Percentiles rank a stretch among this genome's conserved stretches.
Conservation (phyloP, 2,113 vertebrate genomes). For the Leucosticte australis region DNA sequence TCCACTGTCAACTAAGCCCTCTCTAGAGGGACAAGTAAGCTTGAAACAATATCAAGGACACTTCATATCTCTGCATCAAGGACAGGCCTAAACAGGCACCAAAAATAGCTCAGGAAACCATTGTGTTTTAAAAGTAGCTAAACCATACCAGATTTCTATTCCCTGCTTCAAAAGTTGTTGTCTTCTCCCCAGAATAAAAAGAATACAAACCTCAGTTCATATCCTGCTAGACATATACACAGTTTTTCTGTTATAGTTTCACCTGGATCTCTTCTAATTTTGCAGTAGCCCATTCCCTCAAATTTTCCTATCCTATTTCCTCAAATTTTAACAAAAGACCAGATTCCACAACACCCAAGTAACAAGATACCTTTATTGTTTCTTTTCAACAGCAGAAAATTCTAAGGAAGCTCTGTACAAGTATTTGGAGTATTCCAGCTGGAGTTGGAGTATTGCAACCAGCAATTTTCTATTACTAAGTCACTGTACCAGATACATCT, state of each 20-base stretch:
- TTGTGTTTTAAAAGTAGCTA: background rate
- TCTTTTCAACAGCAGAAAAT: background rate
- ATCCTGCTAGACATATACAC: background rate
- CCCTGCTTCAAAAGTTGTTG: background rate
- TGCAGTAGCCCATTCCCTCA: background rate
- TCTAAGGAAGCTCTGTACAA: background rate
- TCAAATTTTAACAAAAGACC: background rate
- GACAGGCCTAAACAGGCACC: background rate
- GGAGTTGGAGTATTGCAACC: background rate
- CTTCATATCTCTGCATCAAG: background rate
- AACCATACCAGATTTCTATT: background rate
- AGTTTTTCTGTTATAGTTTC: background rate
- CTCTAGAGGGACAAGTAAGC: background rate
- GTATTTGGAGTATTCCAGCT: background rate
- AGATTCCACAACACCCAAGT: background rate
- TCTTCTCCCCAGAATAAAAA: background rate
- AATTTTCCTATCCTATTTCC: background rate
- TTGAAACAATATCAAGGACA: background rate
- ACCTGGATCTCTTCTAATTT: background rate
- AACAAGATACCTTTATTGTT: background rate
- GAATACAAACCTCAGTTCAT: accelerated
- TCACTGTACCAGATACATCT: background rate
- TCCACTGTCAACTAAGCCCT: background rate
- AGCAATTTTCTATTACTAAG: background rate
- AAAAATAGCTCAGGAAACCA: background rate